Evolutionary conservation across 1,140 invertebrate species (phyloP), one percentile per base, ranked within the genome.

Genomic region (Augochlora pura): DNA sequence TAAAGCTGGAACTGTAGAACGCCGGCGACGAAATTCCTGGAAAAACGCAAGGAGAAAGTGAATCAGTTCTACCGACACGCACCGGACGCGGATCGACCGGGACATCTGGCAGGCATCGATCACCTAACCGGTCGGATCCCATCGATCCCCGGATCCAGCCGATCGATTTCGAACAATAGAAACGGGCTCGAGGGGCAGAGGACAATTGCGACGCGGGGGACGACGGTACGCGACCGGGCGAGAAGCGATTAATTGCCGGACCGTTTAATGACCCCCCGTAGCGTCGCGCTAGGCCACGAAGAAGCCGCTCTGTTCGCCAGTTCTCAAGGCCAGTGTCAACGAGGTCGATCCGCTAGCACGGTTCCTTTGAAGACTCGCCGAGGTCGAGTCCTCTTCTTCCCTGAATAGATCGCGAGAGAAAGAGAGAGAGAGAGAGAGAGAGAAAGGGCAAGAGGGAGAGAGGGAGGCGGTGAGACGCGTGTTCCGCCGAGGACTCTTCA

Each of bases 1-100:
- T 98, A 97, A 21, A 99, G 95, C 92, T 99, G 98, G 93, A 99
- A 99, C 92, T 99, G 98, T 3, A 99, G 94, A 7, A 99, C 94
- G 2, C 96, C 97, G 82, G 97, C 97, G 38, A 99, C 96, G 93
- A 99, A 99, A 92, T 99, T 98, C 92, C 98, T 98, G 95, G 18
- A 70, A 95, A 95, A 85, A 85, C 60, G 78, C 46, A 38, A 1
- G 38, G 72, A 84, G 68, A 81, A 84, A 86, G 67, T 63, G 57
- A 81, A 62, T 75, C 75, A 73, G 84, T 9, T n/a, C 5, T 42
- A 23, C 9, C 18, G 27, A 39, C 2, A 4, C 63, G 0, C 63
- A 18, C 12, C 3, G 0, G 16, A 9, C 16, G 25, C 14, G 10
- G 38, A 32, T 65, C 8, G n/a, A 65, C 49, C 5, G 16, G 18